Conservation (phyloP, 2,888 invertebrate genomes). For the Standfussiana lucernea region DNA sequence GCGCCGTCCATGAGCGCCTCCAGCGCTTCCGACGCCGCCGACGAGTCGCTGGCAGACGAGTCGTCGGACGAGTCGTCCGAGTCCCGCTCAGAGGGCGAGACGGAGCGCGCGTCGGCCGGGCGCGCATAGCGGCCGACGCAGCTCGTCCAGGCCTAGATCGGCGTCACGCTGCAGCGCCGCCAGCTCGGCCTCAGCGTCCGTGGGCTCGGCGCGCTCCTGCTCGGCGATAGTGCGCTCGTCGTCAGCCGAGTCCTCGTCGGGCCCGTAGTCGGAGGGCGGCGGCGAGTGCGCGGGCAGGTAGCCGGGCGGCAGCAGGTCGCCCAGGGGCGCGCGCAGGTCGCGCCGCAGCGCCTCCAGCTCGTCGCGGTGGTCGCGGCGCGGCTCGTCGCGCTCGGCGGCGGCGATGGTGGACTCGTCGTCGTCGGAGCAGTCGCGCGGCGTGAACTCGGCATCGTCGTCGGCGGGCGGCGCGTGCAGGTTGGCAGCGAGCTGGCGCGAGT, state of each 20-base stretch:
- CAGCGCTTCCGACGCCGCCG: slow-evolving; percentile 76
- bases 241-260: slow-evolving; percentile 93
- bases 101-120: slow-evolving; percentile 42
- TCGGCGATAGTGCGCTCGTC: slow-evolving; percentile 86
- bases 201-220: slow-evolving; percentile 92
- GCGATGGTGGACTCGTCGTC: slow-evolving; percentile 99
- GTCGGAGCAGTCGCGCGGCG: slow-evolving; percentile 93
- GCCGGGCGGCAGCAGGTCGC: slow-evolving; percentile 96
- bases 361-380: slow-evolving; percentile 89
- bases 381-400: slow-evolving; percentile 94
- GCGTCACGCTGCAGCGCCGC: slow-evolving; percentile 94
- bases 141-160: slow-evolving; percentile 95
- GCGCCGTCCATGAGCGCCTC: slow-evolving; percentile 61
- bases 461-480: slow-evolving; percentile 91
- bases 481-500: slow-evolving; percentile 97
- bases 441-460: slow-evolving; percentile 93
- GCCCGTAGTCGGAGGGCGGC: slow-evolving; percentile 93
- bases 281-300: slow-evolving; percentile 93
- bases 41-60: slow-evolving; percentile 64
- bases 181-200: slow-evolving; percentile 92
- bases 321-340: slow-evolving; percentile 97
- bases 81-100: not conserved
- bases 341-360: slow-evolving; percentile 96
- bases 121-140: slow-evolving; percentile 93
- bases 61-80: slow-evolving; percentile 60